These are phyloP conservation scores for Gulo gulo DNA, from an alignment of 2,113 vertebrate species.

Conservation along the genomic window DNA sequence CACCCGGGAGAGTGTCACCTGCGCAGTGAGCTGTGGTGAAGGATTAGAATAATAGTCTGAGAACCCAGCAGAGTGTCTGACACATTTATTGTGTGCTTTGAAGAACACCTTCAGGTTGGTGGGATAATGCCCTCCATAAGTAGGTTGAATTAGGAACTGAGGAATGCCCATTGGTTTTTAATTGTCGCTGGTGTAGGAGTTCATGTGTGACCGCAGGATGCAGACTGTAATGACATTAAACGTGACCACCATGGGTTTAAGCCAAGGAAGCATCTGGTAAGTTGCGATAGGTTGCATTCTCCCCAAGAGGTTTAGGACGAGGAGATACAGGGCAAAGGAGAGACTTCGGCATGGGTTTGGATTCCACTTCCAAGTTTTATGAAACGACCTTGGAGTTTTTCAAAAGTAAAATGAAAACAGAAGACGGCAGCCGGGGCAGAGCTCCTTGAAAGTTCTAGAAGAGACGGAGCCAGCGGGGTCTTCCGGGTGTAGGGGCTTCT, in stretches of 20 bases:
- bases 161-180: background rate
- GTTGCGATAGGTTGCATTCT: background rate
- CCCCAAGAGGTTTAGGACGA: background rate
- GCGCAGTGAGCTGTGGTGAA: background rate
- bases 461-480: background rate
- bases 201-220: background rate
- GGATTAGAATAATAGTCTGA: background rate
- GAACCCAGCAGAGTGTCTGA: slow-evolving; percentile 41
- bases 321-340: background rate
- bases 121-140: background rate
- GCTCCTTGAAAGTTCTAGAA: background rate
- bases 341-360: background rate
- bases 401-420: slow-evolving; percentile 15
- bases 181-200: slow-evolving; percentile 25
- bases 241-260: background rate
- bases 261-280: background rate
- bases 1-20: background rate
- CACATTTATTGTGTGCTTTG: background rate
- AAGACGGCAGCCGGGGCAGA: background rate
- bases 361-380: background rate
- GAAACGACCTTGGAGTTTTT: slow-evolving; percentile 52
- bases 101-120: background rate
- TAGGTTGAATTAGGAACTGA: slow-evolving; percentile 5
- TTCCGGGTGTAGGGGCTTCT: background rate
- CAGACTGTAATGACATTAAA: background rate